Evolutionary conservation across 1,140 invertebrate species (phyloP).

Genomic region (Neodiprion lecontei): DNA sequence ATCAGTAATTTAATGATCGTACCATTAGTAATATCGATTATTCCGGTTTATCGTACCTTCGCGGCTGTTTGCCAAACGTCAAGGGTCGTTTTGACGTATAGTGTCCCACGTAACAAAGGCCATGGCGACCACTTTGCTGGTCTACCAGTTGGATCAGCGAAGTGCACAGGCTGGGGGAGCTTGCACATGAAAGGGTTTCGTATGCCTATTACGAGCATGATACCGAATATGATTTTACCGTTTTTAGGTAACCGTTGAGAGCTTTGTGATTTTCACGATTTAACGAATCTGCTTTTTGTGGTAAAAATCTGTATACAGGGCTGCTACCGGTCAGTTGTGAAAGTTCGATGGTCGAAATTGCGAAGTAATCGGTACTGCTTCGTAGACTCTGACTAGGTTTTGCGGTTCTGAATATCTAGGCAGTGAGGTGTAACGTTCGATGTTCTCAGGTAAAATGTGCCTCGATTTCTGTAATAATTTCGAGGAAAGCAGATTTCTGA

Average conservation of each 20-base stretch:
- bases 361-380: too few species aligned
- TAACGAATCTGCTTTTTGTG: too few species aligned
- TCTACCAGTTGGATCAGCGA: neutral
- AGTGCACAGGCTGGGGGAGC: neutral
- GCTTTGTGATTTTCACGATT: too few species aligned
- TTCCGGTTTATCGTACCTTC: neutral
- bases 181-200: neutral
- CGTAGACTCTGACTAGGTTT: too few species aligned
- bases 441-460: slow-evolving; percentile 11
- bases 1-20: neutral
- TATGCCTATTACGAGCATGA: neutral
- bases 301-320: too few species aligned
- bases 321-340: too few species aligned
- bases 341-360: too few species aligned
- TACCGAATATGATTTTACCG: neutral
- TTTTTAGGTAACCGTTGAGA: too few species aligned
- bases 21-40: neutral
- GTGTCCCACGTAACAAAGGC: neutral
- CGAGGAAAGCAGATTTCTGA: neutral
- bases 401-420: neutral
- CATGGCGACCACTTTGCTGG: slow-evolving; percentile 4
- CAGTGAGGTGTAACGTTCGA: slow-evolving; percentile 13
- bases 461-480: slow-evolving; percentile 2
- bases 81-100: neutral
- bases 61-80: neutral